phyloP scores from a whole-genome alignment of 2,888 invertebrate genomes.

The Tupiocoris notatus region DNA sequence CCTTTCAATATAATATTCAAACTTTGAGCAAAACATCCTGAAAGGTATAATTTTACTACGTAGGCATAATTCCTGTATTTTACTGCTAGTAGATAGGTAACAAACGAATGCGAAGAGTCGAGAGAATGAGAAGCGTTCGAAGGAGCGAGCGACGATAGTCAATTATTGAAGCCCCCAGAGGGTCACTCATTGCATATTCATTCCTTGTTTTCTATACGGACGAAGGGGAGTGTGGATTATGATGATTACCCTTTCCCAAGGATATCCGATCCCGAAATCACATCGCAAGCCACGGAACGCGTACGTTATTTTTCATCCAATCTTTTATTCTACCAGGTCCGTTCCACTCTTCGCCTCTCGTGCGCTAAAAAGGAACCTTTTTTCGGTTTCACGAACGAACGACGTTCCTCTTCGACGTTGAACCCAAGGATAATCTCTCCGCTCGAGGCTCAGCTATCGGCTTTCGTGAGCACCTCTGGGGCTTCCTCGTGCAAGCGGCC shows the following conservation, averaged over 20 bases:
- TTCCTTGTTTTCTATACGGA: conserved; percentile 35
- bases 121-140: too few species aligned
- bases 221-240: conserved; percentile 27
- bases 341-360: conserved; percentile 1
- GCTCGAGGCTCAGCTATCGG: conserved; percentile 28
- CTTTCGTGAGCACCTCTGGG: conserved; percentile 19
- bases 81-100: too few species aligned
- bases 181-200: conserved; percentile 39
- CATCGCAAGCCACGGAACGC: conserved; percentile 21
- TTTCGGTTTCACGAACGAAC: neutral
- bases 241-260: conserved; percentile 33
- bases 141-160: neutral
- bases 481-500: conserved; percentile 6
- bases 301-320: conserved; percentile 28
- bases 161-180: neutral
- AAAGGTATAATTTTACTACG: too few species aligned
- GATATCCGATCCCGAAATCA: conserved; percentile 38
- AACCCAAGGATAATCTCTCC: conserved; percentile 23
- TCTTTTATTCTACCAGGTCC: conserved; percentile 9
- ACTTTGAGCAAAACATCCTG: too few species aligned
- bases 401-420: neutral
- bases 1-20: too few species aligned
- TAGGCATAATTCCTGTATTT: too few species aligned
- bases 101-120: too few species aligned
- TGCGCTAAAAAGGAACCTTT: neutral